Percentiles rank a stretch among this genome's conserved stretches.
These are phyloP conservation scores for Nemoura dubitans DNA, from an alignment of 2,888 invertebrate species.

Conservation along the genomic window DNA sequence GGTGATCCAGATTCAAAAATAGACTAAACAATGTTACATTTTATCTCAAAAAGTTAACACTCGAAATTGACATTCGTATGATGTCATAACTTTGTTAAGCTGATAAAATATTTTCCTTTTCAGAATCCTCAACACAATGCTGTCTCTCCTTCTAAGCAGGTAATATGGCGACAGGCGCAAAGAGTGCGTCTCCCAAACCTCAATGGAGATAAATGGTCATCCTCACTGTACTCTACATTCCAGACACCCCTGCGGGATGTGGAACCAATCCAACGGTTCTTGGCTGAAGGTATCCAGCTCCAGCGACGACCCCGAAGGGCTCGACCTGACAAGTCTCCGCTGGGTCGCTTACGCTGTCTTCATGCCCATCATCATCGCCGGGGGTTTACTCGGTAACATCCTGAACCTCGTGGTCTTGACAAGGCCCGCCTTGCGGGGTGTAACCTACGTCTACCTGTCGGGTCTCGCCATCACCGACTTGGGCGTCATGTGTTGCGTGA, in stretches of 20 bases:
- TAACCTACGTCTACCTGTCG: slow-evolving; percentile 61
- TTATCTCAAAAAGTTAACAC: no score
- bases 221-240: not conserved
- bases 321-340: slow-evolving; percentile 34
- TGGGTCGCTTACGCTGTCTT: slow-evolving; percentile 54
- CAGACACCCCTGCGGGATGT: slow-evolving; percentile 28
- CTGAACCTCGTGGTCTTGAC: slow-evolving; percentile 62
- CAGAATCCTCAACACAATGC: not conserved
- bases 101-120: slow-evolving; percentile 15
- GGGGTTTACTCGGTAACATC: slow-evolving; percentile 62
- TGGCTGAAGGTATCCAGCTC: slow-evolving; percentile 30
- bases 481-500: slow-evolving; percentile 61
- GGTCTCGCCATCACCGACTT: slow-evolving; percentile 61
- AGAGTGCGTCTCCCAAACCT: not conserved
- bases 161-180: not conserved
- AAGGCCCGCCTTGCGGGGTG: slow-evolving; percentile 60
- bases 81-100: not conserved
- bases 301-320: slow-evolving; percentile 33
- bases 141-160: slow-evolving; percentile 1
- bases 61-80: no score
- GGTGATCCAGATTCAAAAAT: not conserved
- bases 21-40: no score
- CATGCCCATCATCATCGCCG: slow-evolving; percentile 60
- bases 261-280: slow-evolving; percentile 33
- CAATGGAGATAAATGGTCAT: not conserved